These are phyloP conservation scores for Lagria hirta DNA, from an alignment of 2,888 invertebrate genomes.

Conservation along the genomic window DNA sequence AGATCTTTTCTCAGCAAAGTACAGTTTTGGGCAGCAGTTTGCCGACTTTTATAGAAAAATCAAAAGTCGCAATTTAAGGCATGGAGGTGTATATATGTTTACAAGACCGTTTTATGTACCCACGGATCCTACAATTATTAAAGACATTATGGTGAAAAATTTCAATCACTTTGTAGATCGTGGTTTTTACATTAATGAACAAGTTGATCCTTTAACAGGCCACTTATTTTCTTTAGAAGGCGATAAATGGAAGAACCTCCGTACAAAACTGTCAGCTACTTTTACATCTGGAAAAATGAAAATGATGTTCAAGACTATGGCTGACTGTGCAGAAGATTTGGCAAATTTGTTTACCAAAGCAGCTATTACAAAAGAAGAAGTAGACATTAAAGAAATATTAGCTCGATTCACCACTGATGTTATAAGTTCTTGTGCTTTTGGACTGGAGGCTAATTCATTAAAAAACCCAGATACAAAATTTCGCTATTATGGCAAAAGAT, in stretches of 20 bases:
- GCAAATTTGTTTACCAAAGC: background rate
- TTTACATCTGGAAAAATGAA: constrained; percentile 55
- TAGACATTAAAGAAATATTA: constrained; percentile 52
- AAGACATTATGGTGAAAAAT: constrained; percentile 45
- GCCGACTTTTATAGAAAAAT: constrained; percentile 24
- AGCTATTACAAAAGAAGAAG: constrained; percentile 1
- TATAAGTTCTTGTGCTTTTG: constrained; percentile 61
- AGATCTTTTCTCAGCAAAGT: constrained; percentile 26
- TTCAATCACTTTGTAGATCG: constrained; percentile 46
- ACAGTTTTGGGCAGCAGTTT: constrained; percentile 13
- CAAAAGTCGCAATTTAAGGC: constrained; percentile 30
- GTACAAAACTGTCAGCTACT: constrained; percentile 50
- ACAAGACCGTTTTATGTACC: constrained; percentile 40
- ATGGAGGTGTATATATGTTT: constrained; percentile 36
- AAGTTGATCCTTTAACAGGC: constrained; percentile 41
- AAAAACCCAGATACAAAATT: constrained; percentile 57
- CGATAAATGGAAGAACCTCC: constrained; percentile 50
- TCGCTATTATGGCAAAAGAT: constrained; percentile 35
- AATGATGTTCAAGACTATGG: constrained; percentile 45
- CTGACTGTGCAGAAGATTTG: constrained; percentile 5
- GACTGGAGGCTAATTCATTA: constrained; percentile 59
- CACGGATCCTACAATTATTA: constrained; percentile 45
- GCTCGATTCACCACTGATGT: constrained; percentile 61
- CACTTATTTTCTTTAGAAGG: constrained; percentile 42
- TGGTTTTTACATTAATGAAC: constrained; percentile 41